A percentile compares a stretch with the other conserved stretches of the same genome.
Conservation (phyloP, 1,140 invertebrate genomes). For the Drosophila pruinosa region DNA sequence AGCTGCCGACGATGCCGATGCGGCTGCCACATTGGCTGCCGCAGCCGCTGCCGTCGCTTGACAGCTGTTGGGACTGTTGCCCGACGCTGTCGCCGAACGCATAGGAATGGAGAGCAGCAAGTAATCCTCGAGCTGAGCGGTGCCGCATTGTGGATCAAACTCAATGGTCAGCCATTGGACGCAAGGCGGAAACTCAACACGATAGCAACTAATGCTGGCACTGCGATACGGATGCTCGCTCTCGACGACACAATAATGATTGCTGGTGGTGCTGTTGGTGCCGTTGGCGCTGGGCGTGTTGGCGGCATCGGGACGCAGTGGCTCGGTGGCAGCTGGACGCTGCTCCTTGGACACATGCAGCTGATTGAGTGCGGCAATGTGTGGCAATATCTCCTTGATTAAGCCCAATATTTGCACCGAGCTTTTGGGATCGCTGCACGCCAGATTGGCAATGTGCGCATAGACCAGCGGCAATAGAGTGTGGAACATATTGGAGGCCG, state of each 20-base stretch:
- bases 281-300: conserved; percentile 21
- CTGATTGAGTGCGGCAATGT: conserved; percentile 93
- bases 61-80: background rate
- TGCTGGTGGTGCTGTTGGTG: conserved; percentile 86
- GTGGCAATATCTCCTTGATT: conserved; percentile 95
- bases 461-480: conserved; percentile 91
- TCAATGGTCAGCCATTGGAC: conserved; percentile 97
- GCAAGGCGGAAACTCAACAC: conserved; percentile 93
- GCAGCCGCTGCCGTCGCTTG: background rate
- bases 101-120: conserved; percentile 93
- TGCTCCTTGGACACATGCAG: conserved; percentile 83
- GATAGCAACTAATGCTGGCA: conserved; percentile 93
- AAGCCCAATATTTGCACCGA: conserved; percentile 95
- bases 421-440: conserved; percentile 92
- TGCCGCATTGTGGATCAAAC: conserved; percentile 96
- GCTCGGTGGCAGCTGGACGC: too few relatives aligned
- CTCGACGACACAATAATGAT: conserved; percentile 96
- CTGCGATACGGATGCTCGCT: conserved; percentile 98
- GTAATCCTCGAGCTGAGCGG: conserved; percentile 96
- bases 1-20: background rate
- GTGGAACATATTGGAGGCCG: conserved; percentile 85
- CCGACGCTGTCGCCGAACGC: conserved; percentile 30
- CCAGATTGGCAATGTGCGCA: conserved; percentile 91
- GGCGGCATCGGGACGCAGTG: conserved; percentile 32
- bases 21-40: background rate